phyloP scores from a whole-genome alignment of 2,113 vertebrate genomes.

The Synodontis membranacea region DNA sequence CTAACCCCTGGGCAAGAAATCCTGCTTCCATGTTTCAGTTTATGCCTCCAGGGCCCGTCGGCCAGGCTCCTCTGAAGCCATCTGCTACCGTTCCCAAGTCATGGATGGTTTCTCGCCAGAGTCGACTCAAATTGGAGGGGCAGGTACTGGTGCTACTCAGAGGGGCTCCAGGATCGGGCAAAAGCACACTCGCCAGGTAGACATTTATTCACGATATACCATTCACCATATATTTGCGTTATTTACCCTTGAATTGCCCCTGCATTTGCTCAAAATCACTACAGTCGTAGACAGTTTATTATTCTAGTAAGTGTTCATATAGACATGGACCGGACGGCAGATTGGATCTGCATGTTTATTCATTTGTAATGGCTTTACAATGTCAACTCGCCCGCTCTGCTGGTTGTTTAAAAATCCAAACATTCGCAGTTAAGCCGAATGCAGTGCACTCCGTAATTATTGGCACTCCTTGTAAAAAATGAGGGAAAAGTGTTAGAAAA shows the following conservation, averaged over 20 bases:
- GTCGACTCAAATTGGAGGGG: slow-evolving; percentile 76
- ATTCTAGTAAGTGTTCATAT: too few relatives aligned
- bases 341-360: neutral
- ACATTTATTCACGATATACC: neutral
- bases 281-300: neutral
- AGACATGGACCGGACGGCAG: neutral
- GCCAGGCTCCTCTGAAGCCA: slow-evolving; percentile 67
- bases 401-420: neutral
- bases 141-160: slow-evolving; percentile 89
- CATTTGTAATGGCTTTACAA: neutral
- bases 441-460: too few relatives aligned
- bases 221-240: too few relatives aligned
- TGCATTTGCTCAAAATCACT: neutral
- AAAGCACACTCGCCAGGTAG: slow-evolving; percentile 92
- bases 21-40: slow-evolving; percentile 56
- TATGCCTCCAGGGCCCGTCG: slow-evolving; percentile 51
- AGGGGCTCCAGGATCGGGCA: slow-evolving; percentile 94
- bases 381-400: neutral
- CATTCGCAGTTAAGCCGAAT: neutral
- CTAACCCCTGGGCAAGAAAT: slow-evolving; percentile 69
- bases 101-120: slow-evolving; percentile 70
- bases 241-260: neutral
- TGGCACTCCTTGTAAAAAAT: too few relatives aligned
- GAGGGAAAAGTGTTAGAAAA: too few relatives aligned
- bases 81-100: slow-evolving; percentile 72